Base-by-base conservation (phyloP, 2,113 vertebrate genomes). In the Xiphorhynchus elegans region DNA sequence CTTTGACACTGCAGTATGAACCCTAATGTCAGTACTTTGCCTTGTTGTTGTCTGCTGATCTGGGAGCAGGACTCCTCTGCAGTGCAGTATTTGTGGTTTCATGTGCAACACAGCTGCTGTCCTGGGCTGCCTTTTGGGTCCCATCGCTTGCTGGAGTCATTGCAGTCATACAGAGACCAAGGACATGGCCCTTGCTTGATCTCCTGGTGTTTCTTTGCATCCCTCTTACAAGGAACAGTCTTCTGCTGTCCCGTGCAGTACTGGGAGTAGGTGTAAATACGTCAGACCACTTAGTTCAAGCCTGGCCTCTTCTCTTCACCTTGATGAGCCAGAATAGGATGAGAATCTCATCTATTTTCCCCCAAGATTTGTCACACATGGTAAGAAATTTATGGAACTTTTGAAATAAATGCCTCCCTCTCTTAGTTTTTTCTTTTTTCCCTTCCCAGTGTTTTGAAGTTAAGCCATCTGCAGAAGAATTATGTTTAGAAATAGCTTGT, bases 381-480 rank as follows among this genome's bases (percentile, higher is more conserved):
- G 18, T 39, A 84, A 76, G 42, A 83, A 80, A 29, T 62, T 95
- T 70, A 74, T 72, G 56, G 89, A 93, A 35, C 39, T 91, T 77
- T 42, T 46, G 52, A 70, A 67, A 87, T 53, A 69, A 70, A 56
- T 10, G 44, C 11, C 9, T 84, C 20, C 11, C 13, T 91, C 52
- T 59, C 52, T 50, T 37, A 14, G 6, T 26, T 75, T 69, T 66
- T 58, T 16, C 1, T 3, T 29, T 63, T 58, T 18, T 2, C 3
- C 18, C 29, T 55, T 42, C 17, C 35, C 10, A 70, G 11, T 79
- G n/a, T 86, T 93, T 88, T 82, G 83, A 70, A 92, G 59, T 86
- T 79, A 86, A 86, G 63, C 9, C 39, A 68, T 93, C 46, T 60
- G 20, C 44, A 90, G 84, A 80, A 93, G 67, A 93, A 91, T 86